phyloP scores from a whole-genome alignment of 2,113 vertebrate species.

The Elgaria multicarinata region DNA sequence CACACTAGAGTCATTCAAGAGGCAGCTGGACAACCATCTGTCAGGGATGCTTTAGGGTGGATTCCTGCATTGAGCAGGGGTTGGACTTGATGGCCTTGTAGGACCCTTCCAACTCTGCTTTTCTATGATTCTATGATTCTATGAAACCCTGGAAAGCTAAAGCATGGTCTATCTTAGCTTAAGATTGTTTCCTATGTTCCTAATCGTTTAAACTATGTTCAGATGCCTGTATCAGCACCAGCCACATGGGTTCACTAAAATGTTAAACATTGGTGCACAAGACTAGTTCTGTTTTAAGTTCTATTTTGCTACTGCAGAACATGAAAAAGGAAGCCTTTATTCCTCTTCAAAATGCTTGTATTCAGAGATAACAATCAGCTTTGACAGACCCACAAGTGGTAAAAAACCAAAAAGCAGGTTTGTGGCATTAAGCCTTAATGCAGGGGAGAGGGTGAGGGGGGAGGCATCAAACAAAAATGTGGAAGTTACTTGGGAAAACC shows the following conservation, averaged over 20 bases:
- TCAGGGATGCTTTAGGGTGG: too few species aligned
- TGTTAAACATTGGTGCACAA: not conserved
- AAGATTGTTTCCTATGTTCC: not conserved
- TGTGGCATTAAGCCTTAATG: not conserved
- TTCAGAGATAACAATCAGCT: constrained; percentile 16
- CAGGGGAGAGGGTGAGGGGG: not conserved
- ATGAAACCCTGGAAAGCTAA: not conserved
- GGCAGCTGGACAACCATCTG: too few species aligned
- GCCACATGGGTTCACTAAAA: not conserved
- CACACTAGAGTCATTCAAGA: too few species aligned
- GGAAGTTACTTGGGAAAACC: constrained; percentile 7
- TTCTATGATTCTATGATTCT: too few species aligned
- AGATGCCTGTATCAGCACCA: not conserved
- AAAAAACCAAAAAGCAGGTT: constrained; percentile 5
- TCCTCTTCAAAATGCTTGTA: not conserved
- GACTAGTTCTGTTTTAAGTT: not conserved
- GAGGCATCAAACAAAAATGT: not conserved
- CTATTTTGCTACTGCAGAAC: not conserved
- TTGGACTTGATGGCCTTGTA: too few species aligned
- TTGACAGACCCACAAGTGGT: not conserved
- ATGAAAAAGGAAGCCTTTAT: not conserved
- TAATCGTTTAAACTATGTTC: not conserved
- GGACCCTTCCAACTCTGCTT: too few species aligned
- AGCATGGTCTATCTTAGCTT: too few species aligned
- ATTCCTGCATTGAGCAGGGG: too few species aligned